Conservation (phyloP, 2,797 vertebrate species). For the Pangasius mekongensis region DNA sequence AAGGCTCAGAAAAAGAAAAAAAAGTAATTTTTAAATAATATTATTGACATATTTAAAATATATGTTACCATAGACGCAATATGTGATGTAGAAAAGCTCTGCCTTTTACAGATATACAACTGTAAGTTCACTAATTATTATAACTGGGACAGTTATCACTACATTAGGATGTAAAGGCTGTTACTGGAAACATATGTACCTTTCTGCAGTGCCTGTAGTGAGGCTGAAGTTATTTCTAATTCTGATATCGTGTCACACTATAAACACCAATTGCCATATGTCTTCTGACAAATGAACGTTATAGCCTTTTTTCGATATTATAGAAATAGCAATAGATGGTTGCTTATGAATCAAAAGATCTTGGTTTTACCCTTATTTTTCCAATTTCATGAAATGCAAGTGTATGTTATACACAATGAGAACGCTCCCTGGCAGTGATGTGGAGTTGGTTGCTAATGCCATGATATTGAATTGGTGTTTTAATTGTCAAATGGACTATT, state of each 20-base stretch:
- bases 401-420: background rate
- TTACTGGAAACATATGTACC: background rate
- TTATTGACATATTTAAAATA: background rate
- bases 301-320: background rate
- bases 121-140: background rate
- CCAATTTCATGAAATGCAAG: background rate
- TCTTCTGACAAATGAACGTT: background rate
- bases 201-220: background rate
- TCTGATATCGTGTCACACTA: background rate
- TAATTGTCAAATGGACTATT: constrained; percentile 11
- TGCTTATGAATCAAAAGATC: background rate
- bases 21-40: too few relatives aligned
- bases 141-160: background rate
- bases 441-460: background rate
- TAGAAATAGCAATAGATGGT: background rate
- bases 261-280: background rate
- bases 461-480: constrained; percentile 11
- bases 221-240: background rate
- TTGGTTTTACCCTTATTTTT: background rate
- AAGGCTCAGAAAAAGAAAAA: background rate
- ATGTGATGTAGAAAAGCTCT: background rate
- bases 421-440: background rate
- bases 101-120: background rate
- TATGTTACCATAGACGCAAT: background rate
- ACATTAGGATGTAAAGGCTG: background rate